Conservation (phyloP, 2,113 vertebrate species). For the Morphnarchus princeps region DNA sequence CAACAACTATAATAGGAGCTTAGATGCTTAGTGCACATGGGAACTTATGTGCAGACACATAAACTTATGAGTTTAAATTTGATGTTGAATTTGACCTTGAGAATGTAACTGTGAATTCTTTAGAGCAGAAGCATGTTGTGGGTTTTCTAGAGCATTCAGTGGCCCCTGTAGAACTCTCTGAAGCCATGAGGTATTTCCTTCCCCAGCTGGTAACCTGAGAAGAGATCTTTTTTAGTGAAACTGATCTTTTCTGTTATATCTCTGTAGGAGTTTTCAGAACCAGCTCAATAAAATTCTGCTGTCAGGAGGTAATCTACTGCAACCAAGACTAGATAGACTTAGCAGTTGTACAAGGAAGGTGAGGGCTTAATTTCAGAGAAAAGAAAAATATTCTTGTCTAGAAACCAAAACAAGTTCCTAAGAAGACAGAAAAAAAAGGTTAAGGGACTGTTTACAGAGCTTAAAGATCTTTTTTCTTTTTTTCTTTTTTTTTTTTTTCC, state of each 20-base stretch:
- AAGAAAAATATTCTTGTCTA: neutral
- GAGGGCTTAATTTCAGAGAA: neutral
- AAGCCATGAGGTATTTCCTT: neutral
- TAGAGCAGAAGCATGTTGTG: neutral
- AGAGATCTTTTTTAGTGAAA: neutral
- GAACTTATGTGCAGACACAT: rapidly evolving
- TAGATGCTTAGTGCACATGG: neutral
- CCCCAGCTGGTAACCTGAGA: neutral
- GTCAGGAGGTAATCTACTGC: neutral
- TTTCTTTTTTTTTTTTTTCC: too few species aligned
- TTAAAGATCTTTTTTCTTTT: neutral
- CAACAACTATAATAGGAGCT: neutral
- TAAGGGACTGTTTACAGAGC: neutral
- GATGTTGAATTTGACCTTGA: neutral
- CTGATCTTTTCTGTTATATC: neutral
- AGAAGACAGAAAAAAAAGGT: neutral
- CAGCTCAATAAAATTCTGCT: neutral
- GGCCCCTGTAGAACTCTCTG: neutral
- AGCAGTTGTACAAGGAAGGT: neutral
- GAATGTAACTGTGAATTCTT: neutral
- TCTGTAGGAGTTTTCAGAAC: neutral
- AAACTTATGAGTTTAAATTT: neutral
- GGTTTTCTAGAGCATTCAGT: neutral
- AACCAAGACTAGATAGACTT: neutral
- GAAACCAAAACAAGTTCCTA: neutral